Evolutionary conservation across 2,113 vertebrate species (phyloP), one percentile per base, ranked within the genome.

Genomic region (Heloderma charlesbogerti): DNA sequence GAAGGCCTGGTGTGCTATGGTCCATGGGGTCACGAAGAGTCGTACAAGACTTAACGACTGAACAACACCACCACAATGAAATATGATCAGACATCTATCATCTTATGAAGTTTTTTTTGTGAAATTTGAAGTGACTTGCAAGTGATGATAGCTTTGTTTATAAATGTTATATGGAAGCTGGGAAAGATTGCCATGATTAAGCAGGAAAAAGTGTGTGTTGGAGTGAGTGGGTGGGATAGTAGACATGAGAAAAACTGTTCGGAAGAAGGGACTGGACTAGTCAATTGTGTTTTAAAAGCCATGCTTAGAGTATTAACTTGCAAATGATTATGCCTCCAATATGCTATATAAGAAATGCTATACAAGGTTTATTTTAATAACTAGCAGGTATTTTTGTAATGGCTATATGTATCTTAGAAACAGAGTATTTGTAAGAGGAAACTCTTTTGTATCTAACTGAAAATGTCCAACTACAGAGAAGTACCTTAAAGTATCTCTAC

Each of bases 111-210:
- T 91, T 89, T 75, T 89, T 75, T 91, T 67, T 88, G 0, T 93
- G 92, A 95, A 95, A 93, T 95, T 92, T 90, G 92, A 69, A 94
- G 84, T 88, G 72, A 88, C 89, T 83, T 92, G 81, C 91, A 94
- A 95, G 92, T 95, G 94, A 88, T 95, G 87, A 40, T 75, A 89
- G 88, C 88, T 93, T 93, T 96, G 92, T 92, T 96, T 95, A 94
- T 92, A 74, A 27, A 54, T 94, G 86, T 91, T 4, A 2, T 94
- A 90, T 89, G 88, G 92, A 93, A 93, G 86, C 83, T 96, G 94
- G 94, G 88, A 88, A 90, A 93, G 60, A 90, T 95, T 94, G 90
- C 51, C 89, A 75, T 88, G 93, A 95, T 91, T 90, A 63, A 84
- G 48, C 85, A 91, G 81, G 0, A 45, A 66, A 89, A 91, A 79